A percentile compares a stretch with the other conserved stretches of the same genome.
These are phyloP conservation scores for Agonopterix arenella DNA, from an alignment of 2,888 invertebrate species.

Conservation along the genomic window DNA sequence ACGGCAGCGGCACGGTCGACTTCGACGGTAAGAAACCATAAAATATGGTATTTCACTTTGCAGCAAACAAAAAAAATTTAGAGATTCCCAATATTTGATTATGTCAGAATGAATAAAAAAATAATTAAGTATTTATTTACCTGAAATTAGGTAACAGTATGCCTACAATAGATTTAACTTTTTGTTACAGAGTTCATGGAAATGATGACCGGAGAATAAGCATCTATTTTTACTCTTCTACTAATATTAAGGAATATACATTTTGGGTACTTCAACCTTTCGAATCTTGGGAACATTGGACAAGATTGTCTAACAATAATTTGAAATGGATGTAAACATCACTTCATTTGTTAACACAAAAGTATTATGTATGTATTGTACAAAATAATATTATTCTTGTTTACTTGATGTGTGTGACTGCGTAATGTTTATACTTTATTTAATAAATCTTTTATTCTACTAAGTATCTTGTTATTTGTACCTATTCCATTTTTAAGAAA, in stretches of 20 bases:
- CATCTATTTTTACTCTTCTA: conserved; percentile 48
- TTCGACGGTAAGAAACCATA: conserved; percentile 87
- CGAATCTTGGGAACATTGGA: conserved; percentile 52
- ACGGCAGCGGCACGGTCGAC: conserved; percentile 99
- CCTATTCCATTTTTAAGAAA: background rate
- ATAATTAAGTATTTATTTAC: too few relatives aligned
- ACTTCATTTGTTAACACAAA: conserved; percentile 47
- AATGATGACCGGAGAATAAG: conserved; percentile 96
- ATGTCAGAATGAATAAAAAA: too few relatives aligned
- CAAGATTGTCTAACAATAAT: conserved; percentile 37
- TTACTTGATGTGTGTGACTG: conserved; percentile 72
- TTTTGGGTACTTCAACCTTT: conserved; percentile 60
- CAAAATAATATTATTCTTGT: conserved; percentile 65
- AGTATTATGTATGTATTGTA: conserved; percentile 70
- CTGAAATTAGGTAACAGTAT: too few relatives aligned
- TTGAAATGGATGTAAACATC: conserved; percentile 25
- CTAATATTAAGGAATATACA: conserved; percentile 58
- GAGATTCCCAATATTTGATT: too few relatives aligned
- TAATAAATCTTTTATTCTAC: conserved; percentile 74
- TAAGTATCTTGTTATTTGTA: conserved; percentile 18
- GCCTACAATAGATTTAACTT: conserved; percentile 1
- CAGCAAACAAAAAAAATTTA: too few relatives aligned
- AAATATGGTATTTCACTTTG: too few relatives aligned
- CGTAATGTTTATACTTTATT: conserved; percentile 69
- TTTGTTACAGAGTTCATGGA: conserved; percentile 93